Evolutionary conservation across 2,797 vertebrate genomes (phyloP).

Genomic region (Sebastes hubbsi): DNA sequence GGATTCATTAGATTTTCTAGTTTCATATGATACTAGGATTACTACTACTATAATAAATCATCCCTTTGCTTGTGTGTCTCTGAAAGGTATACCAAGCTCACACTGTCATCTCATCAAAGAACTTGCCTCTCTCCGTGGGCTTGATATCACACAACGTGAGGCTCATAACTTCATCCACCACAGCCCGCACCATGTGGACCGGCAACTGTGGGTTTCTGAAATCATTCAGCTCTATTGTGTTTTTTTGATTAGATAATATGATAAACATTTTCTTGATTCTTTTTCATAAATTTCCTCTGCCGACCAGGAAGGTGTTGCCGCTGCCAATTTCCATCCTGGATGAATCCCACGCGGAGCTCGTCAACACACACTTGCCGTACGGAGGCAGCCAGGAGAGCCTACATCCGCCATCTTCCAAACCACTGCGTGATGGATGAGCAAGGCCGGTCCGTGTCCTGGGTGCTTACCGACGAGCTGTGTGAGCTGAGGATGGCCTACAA

Average conservation of each 20-base stretch:
- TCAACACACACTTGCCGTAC: slow-evolving; percentile 33
- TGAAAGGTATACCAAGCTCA: slow-evolving; percentile 15
- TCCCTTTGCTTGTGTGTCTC: background rate
- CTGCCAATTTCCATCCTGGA: slow-evolving; percentile 41
- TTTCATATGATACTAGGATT: too few relatives aligned
- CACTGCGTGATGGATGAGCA: slow-evolving; percentile 45
- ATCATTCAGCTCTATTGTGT: background rate
- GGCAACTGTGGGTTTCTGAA: background rate
- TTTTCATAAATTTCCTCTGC: slow-evolving; percentile 20
- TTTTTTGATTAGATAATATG: slow-evolving; percentile 9
- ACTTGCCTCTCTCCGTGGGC: background rate
- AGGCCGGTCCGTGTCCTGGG: slow-evolving; percentile 38
- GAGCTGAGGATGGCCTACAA: slow-evolving; percentile 46
- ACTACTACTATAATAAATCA: too few relatives aligned
- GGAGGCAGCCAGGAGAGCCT: slow-evolving; percentile 48
- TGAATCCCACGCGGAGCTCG: slow-evolving; percentile 22
- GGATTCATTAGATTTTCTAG: too few relatives aligned
- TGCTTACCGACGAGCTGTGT: slow-evolving; percentile 39
- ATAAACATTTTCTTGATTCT: slow-evolving; percentile 11
- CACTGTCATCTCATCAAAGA: slow-evolving; percentile 10
- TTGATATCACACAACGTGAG: background rate
- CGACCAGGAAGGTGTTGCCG: background rate
- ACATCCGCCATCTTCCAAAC: slow-evolving; percentile 46
- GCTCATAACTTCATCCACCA: slow-evolving; percentile 15
- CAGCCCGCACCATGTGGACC: background rate